phyloP scores from a whole-genome alignment of 2,888 invertebrate genomes.

The Dryobota labecula region DNA sequence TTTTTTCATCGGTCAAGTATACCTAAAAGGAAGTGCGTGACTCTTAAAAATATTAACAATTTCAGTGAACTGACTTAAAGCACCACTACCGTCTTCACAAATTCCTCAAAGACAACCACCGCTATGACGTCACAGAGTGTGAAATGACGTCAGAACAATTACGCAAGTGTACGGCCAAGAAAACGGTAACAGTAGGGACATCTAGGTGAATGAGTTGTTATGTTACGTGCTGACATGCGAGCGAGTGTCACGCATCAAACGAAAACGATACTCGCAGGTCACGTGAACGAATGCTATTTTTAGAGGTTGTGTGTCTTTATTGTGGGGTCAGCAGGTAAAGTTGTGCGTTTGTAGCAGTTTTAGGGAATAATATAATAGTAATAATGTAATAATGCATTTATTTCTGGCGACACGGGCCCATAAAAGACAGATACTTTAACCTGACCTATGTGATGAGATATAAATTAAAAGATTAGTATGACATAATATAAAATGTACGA shows the following conservation, averaged over 20 bases:
- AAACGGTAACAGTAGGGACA: constrained; percentile 70
- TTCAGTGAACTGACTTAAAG: not conserved
- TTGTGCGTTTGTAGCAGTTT: not conserved
- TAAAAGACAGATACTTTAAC: too few species aligned
- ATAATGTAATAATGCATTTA: too few species aligned
- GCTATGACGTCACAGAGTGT: constrained; percentile 47
- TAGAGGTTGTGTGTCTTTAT: constrained; percentile 37
- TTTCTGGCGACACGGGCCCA: too few species aligned
- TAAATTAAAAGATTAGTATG: too few species aligned
- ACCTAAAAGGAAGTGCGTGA: too few species aligned
- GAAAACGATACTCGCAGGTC: constrained; percentile 73
- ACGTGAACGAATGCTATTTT: constrained; percentile 52
- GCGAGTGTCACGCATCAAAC: constrained; percentile 80
- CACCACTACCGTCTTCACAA: not conserved
- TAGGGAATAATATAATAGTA: not conserved
- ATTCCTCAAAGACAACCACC: constrained; percentile 35
- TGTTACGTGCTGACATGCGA: constrained; percentile 79
- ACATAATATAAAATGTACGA: too few species aligned
- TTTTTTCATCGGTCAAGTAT: too few species aligned
- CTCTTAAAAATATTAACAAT: too few species aligned
- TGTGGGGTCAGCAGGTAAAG: constrained; percentile 30
- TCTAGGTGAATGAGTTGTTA: constrained; percentile 63
- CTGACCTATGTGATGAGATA: too few species aligned
- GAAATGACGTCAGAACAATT: constrained; percentile 66
- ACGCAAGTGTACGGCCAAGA: constrained; percentile 68